Conservation (phyloP, 2,113 vertebrate species). For the Triplophysa dalaica region DNA sequence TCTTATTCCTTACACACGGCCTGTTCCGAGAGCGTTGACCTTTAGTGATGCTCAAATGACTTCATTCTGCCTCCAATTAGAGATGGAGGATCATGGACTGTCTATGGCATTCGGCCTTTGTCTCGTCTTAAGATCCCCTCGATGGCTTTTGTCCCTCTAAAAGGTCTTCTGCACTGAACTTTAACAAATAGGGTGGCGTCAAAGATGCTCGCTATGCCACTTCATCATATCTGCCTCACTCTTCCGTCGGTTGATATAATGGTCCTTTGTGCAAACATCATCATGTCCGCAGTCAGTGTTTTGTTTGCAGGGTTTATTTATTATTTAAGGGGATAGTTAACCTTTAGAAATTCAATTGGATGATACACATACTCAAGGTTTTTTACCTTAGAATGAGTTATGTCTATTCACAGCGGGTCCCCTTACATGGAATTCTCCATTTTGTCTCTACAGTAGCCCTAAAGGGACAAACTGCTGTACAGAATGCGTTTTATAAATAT, state of each 20-base stretch:
- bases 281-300: background rate
- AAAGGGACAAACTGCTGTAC: too few species aligned
- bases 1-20: conserved; percentile 4
- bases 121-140: background rate
- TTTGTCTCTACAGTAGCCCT: too few species aligned
- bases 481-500: too few species aligned
- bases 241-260: background rate
- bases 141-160: background rate
- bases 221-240: background rate
- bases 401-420: too few species aligned
- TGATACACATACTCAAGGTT: background rate
- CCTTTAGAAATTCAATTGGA: background rate
- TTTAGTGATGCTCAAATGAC: conserved; percentile 43
- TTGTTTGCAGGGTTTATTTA: background rate
- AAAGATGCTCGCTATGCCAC: background rate
- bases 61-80: conserved; percentile 53
- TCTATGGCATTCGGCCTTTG: background rate
- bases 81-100: background rate
- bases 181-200: background rate
- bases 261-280: background rate
- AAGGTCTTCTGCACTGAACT: conserved; percentile 20
- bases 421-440: too few species aligned
- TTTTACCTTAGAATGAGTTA: too few species aligned
- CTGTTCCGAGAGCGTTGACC: conserved; percentile 45
- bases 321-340: background rate